Percentiles rank a stretch among this genome's conserved stretches.
These are phyloP conservation scores for Bombus pascuorum DNA, from an alignment of 1,140 invertebrate species.

Conservation along the genomic window DNA sequence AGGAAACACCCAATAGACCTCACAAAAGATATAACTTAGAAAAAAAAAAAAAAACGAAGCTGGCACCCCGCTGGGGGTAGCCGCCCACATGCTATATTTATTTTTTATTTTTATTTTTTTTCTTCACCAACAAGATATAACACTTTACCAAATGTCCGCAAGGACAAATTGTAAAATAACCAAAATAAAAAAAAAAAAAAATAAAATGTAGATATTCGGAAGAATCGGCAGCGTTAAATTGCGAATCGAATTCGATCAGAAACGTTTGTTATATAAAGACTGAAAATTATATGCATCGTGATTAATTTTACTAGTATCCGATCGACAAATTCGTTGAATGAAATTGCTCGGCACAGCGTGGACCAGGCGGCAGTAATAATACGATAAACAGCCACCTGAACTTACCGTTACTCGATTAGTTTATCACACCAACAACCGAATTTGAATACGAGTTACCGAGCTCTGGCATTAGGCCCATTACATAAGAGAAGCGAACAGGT, in stretches of 20 bases:
- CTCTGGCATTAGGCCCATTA: conserved; percentile 18
- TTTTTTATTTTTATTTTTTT: too few relatives aligned
- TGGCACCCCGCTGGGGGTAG: too few relatives aligned
- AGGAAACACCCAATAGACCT: too few relatives aligned
- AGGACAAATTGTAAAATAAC: too few relatives aligned
- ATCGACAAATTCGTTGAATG: conserved; percentile 28
- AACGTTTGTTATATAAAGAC: neutral
- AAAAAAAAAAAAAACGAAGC: too few relatives aligned
- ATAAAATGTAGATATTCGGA: neutral
- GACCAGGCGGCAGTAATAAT: conserved; percentile 8
- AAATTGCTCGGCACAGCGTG: conserved; percentile 42
- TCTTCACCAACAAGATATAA: too few relatives aligned
- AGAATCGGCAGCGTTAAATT: neutral
- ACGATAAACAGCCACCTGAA: conserved; percentile 33
- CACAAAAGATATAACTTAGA: too few relatives aligned
- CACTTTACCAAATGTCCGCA: too few relatives aligned
- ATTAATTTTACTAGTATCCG: neutral
- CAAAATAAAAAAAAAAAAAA: too few relatives aligned
- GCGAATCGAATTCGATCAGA: too few relatives aligned
- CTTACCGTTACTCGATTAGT: conserved; percentile 57
- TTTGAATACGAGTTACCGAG: conserved; percentile 74
- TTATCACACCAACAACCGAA: conserved; percentile 70
- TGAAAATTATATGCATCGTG: neutral
- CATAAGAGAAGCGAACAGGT: neutral
- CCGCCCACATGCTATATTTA: too few relatives aligned